A percentile compares a stretch with the other conserved stretches of the same genome.
These are phyloP conservation scores for Malacosoma neustria DNA, from an alignment of 2,888 invertebrate genomes.

Conservation along the genomic window DNA sequence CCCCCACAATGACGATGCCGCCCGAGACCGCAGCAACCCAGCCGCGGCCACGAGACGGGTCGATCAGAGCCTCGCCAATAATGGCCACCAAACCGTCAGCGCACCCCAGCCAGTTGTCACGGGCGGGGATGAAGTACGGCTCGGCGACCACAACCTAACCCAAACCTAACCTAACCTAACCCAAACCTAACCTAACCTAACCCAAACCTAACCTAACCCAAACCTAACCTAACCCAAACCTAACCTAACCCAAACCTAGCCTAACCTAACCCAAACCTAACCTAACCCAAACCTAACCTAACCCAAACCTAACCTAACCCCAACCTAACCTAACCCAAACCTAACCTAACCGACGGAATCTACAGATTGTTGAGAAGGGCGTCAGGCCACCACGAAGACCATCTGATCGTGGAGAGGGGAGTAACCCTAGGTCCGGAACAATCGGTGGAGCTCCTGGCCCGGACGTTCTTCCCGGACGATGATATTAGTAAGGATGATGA, in stretches of 20 bases:
- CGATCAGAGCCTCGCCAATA: no score
- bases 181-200: no score
- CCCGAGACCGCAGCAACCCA: no score
- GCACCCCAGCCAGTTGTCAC: no score
- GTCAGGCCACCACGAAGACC: conserved; percentile 1
- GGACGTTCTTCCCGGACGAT: conserved; percentile 5
- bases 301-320: conserved; percentile 2
- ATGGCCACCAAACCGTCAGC: no score
- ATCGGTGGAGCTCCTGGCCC: not conserved
- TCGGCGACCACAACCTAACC: no score
- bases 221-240: no score
- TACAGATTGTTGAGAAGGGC: conserved; percentile 4
- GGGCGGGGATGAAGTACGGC: no score
- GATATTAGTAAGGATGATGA: not conserved
- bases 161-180: conserved; percentile 8
- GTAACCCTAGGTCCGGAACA: not conserved
- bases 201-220: no score
- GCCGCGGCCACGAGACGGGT: no score
- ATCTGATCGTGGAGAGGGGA: not conserved
- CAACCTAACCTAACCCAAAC: conserved; percentile 1
- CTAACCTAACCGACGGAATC: not conserved
- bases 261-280: conserved; percentile 9
- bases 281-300: conserved; percentile 10
- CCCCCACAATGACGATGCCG: no score
- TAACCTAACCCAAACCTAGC: conserved; percentile 2